phyloP scores from a whole-genome alignment of 23 tunicate genomes.

The Diplosoma virens region DNA sequence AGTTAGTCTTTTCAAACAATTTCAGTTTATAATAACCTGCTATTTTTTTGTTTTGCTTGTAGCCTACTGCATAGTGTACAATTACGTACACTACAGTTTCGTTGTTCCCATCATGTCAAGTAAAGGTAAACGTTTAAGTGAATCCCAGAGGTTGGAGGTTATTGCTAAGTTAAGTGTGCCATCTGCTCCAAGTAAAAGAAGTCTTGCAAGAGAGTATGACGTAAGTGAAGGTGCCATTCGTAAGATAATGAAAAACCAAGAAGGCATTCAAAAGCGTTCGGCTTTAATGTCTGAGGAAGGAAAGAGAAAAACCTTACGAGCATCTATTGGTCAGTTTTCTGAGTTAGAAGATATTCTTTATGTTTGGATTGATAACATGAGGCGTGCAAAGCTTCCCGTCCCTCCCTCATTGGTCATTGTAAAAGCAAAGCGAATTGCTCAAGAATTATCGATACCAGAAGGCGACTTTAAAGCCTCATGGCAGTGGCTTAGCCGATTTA shows the following conservation, averaged over 20 bases:
- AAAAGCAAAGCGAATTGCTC: constrained; percentile 53
- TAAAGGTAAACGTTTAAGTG: constrained; percentile 18
- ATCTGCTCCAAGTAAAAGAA: constrained; percentile 33
- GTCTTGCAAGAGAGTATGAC: constrained; percentile 41
- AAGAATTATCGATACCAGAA: constrained; percentile 36
- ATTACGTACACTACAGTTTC: neutral
- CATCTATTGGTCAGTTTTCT: constrained; percentile 36
- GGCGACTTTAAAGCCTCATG: constrained; percentile 29
- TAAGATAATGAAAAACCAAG: constrained; percentile 13
- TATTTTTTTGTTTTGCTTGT: neutral
- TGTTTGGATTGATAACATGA: constrained; percentile 43
- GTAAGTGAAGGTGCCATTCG: constrained; percentile 40
- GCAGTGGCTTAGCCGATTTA: constrained; percentile 55
- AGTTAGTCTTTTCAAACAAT: constrained; percentile 8
- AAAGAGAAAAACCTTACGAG: constrained; percentile 36
- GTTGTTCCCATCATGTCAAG: neutral
- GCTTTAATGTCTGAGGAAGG: constrained; percentile 42
- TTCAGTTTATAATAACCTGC: constrained; percentile 1
- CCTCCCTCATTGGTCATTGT: constrained; percentile 53
- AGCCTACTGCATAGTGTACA: neutral
- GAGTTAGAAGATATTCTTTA: constrained; percentile 42
- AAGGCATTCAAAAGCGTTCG: constrained; percentile 38
- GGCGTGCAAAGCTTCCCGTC: constrained; percentile 39
- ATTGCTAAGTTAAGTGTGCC: constrained; percentile 26
- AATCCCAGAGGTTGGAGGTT: constrained; percentile 16